Conservation (phyloP, 1,140 invertebrate genomes). For the Diploscapter pachys region DNA sequence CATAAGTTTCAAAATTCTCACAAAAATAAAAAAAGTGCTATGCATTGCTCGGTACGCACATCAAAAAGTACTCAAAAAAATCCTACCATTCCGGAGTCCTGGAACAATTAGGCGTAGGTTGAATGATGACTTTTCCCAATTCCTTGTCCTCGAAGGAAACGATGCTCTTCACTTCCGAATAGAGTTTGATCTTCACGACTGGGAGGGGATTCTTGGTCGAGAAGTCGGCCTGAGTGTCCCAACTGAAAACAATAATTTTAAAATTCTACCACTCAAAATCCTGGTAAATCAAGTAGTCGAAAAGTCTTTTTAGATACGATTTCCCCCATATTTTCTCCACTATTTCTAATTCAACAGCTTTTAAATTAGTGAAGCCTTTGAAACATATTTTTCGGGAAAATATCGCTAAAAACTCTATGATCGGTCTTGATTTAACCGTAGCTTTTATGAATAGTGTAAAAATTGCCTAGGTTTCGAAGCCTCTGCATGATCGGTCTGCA, state of each 20-base stretch:
- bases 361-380: too few species aligned
- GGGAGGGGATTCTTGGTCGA: conserved; percentile 93
- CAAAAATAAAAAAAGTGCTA: too few species aligned
- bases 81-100: conserved; percentile 76
- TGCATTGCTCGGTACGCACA: too few species aligned
- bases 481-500: conserved; percentile 98
- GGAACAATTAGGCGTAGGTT: conserved; percentile 61
- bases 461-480: conserved; percentile 78
- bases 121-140: conserved; percentile 72
- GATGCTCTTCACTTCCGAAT: conserved; percentile 92
- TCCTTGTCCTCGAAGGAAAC: conserved; percentile 97
- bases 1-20: too few species aligned
- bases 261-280: not conserved
- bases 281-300: too few species aligned
- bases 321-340: too few species aligned
- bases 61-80: too few species aligned
- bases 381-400: too few species aligned
- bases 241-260: conserved; percentile 49
- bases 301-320: too few species aligned
- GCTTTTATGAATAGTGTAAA: conserved; percentile 20
- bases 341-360: too few species aligned
- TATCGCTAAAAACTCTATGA: too few species aligned
- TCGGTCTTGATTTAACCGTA: too few species aligned
- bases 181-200: conserved; percentile 82
- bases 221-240: conserved; percentile 85